Conservation (phyloP, 1,140 invertebrate genomes). For the Neodiprion lecontei region DNA sequence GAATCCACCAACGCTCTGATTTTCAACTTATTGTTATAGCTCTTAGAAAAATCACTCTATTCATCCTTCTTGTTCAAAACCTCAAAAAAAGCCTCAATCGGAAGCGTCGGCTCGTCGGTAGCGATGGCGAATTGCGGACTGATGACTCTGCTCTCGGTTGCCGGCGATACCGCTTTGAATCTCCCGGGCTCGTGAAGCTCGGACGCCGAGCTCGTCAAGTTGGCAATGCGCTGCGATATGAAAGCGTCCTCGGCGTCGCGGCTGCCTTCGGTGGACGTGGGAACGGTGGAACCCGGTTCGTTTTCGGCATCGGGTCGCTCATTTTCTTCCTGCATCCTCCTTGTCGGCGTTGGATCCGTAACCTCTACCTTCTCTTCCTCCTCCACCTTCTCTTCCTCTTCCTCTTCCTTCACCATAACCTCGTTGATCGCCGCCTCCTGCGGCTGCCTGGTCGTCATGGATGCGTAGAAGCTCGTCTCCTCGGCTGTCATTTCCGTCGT, state of each 20-base stretch:
- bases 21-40: no score
- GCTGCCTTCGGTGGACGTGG: conserved; percentile 39
- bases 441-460: neutral
- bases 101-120: conserved; percentile 62
- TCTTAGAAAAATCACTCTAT: neutral
- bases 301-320: conserved; percentile 19
- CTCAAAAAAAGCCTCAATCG: conserved; percentile 64
- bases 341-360: conserved; percentile 30
- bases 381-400: neutral
- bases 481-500: conserved; percentile 47
- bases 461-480: conserved; percentile 48
- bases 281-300: conserved; percentile 19
- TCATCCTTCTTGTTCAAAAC: conserved; percentile 47
- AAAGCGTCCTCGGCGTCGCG: conserved; percentile 48
- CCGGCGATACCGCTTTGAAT: conserved; percentile 56
- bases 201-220: conserved; percentile 61
- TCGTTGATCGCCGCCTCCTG: conserved; percentile 17
- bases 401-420: conserved; percentile 18
- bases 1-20: no score
- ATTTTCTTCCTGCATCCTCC: conserved; percentile 21
- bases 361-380: conserved; percentile 30
- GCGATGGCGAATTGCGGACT: conserved; percentile 53
- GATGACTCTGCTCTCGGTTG: conserved; percentile 42
- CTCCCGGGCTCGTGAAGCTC: conserved; percentile 58
- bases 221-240: conserved; percentile 58